phyloP scores from a whole-genome alignment of 2,113 vertebrate genomes.

The Campylomormyrus tamandua region DNA sequence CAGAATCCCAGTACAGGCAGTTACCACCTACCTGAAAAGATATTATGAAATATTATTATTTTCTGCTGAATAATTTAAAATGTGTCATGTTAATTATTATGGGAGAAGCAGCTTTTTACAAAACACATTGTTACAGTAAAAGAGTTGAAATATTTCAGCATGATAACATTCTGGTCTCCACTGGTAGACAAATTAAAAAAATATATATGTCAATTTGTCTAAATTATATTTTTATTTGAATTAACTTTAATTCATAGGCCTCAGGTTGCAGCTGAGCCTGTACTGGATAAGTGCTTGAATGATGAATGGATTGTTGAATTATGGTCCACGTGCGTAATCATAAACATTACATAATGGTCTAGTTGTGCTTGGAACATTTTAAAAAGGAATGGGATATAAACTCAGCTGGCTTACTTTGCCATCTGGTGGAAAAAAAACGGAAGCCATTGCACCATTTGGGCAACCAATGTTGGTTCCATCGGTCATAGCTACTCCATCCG shows the following conservation, averaged over 20 bases:
- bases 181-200: not conserved
- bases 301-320: not conserved
- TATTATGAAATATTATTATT: constrained; percentile 2
- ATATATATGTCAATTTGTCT: not conserved
- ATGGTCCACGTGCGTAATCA: not conserved
- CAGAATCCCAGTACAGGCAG: not conserved
- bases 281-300: not conserved
- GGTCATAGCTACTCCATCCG: constrained; percentile 47
- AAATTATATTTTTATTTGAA: not conserved
- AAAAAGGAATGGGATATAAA: not conserved
- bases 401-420: not conserved
- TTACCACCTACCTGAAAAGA: not conserved
- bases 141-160: not conserved
- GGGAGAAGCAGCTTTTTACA: not conserved
- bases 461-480: constrained; percentile 24
- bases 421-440: not conserved
- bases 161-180: not conserved
- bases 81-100: not conserved
- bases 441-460: not conserved
- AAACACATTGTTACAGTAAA: not conserved
- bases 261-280: not conserved
- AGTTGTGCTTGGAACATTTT: not conserved
- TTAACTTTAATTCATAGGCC: not conserved
- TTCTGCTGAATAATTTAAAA: constrained; percentile 1
- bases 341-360: not conserved